Evolutionary conservation across 2,797 vertebrate species (phyloP).

Genomic region (Telmatherina bonti): DNA sequence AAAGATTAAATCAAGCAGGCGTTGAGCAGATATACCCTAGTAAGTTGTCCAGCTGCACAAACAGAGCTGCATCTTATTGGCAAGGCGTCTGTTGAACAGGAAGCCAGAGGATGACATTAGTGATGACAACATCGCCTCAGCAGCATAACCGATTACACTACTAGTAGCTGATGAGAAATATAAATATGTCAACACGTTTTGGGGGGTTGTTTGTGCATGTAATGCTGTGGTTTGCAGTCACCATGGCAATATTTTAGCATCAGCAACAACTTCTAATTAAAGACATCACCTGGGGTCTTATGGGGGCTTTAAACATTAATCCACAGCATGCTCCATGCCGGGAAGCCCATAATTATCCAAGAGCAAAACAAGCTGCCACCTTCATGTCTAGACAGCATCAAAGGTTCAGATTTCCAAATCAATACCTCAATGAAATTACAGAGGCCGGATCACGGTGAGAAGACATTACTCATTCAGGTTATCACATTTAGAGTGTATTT

Average conservation of each 20-base stretch:
- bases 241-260: conserved; percentile 12
- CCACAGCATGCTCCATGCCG: conserved; percentile 28
- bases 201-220: background rate
- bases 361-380: conserved; percentile 45
- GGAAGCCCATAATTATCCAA: conserved; percentile 46
- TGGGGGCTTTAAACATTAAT: conserved; percentile 21
- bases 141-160: background rate
- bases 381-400: conserved; percentile 57
- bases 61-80: conserved; percentile 46
- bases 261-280: conserved; percentile 33
- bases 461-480: conserved; percentile 24
- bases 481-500: background rate
- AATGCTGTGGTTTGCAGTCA: background rate
- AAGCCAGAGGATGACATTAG: conserved; percentile 47
- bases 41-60: conserved; percentile 39
- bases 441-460: conserved; percentile 1
- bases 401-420: conserved; percentile 39
- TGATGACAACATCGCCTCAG: too few species aligned
- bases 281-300: conserved; percentile 55
- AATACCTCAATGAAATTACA: conserved; percentile 7
- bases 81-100: conserved; percentile 29
- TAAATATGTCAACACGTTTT: background rate
- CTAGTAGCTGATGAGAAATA: background rate
- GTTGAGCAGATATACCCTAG: conserved; percentile 22
- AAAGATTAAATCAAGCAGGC: background rate